Evolutionary conservation across 35 echinoderm and acorn worm genomes (phyloP), one percentile per base, ranked within the genome.

Genomic region (Stichopus chloronotus): DNA sequence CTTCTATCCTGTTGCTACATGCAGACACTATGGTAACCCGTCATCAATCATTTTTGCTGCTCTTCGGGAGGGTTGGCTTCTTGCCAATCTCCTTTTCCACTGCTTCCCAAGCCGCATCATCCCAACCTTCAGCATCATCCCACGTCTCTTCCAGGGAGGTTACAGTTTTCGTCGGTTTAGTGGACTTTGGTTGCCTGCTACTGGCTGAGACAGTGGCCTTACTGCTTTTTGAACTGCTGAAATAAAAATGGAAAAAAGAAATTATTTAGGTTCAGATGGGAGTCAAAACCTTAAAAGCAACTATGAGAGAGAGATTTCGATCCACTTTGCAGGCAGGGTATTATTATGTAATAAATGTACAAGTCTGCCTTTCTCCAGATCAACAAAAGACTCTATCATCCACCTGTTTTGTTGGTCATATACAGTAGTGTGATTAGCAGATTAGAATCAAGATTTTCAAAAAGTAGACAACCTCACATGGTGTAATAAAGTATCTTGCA

Each of bases 41-140:
- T 93, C 83, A 88, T 93, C 92, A 93, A 93, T 93, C 92, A n/a
- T 20, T 69, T 79, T 93, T 93, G 4, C 78, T 93, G 57, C 19
- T 87, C 56, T 93, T 93, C 22, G 25, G n/a, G n/a, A 22, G 21
- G 25, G 88, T 14, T 22, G 78, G 78, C 52, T 17, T 87, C 52
- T 25, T 90, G 6, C 69, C 76, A 56, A 91, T n/a, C 53, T 95
- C 94, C 58, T 58, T 83, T 58, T 99, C 97, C 4, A 99, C 89
- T 8, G 84, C 97, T 53, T 99, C 94, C 97, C 97, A 99, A 14
- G 97, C 97, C 0, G 93, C 97, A 59, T 99, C 97, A 57, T 99
- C 95, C 97, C 97, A 99, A 8, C 95, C 97, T 90, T 92, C 95
- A 1, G 92, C 97, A 81, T 99, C 97, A 79, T 99, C 95, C 97